Evolutionary conservation across 2,888 invertebrate genomes (phyloP).

Genomic region (Spodoptera littoralis): DNA sequence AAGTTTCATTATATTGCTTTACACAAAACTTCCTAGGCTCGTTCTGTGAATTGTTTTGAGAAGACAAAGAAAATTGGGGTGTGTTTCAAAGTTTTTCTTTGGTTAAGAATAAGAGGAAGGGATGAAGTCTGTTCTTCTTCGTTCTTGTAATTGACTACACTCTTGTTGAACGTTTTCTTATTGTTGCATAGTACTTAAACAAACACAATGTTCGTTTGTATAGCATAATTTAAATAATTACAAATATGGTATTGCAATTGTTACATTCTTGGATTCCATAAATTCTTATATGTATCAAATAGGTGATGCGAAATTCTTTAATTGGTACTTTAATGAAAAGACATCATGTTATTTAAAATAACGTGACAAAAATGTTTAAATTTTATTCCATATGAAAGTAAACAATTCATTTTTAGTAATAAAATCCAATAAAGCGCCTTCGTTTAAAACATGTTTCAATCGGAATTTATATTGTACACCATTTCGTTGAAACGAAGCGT

Average conservation of each 20-base stretch:
- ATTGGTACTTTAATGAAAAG: too few relatives aligned
- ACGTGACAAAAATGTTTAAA: constrained; percentile 5
- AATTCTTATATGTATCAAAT: too few relatives aligned
- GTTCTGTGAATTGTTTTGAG: constrained; percentile 35
- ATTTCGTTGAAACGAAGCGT: constrained; percentile 27
- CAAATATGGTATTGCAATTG: not conserved
- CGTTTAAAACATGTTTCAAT: constrained; percentile 18
- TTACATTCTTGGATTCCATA: constrained; percentile 1
- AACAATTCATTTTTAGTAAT: constrained; percentile 25
- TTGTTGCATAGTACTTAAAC: not conserved
- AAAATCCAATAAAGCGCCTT: constrained; percentile 32
- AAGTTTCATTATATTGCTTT: constrained; percentile 60
- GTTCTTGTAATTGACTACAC: not conserved
- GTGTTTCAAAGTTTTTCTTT: constrained; percentile 32
- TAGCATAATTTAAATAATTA: too few relatives aligned
- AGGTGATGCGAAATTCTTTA: too few relatives aligned
- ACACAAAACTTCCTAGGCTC: constrained; percentile 49
- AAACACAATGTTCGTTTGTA: too few relatives aligned
- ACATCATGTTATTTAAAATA: constrained; percentile 1
- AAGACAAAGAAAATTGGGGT: constrained; percentile 47
- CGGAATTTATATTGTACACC: constrained; percentile 30
- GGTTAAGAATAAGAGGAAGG: constrained; percentile 5
- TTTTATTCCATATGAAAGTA: constrained; percentile 14
- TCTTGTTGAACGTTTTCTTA: not conserved
- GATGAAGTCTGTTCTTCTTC: constrained; percentile 1